These are phyloP conservation scores for Plectropomus leopardus DNA, from an alignment of 2,113 vertebrate genomes.

Conservation along the genomic window DNA sequence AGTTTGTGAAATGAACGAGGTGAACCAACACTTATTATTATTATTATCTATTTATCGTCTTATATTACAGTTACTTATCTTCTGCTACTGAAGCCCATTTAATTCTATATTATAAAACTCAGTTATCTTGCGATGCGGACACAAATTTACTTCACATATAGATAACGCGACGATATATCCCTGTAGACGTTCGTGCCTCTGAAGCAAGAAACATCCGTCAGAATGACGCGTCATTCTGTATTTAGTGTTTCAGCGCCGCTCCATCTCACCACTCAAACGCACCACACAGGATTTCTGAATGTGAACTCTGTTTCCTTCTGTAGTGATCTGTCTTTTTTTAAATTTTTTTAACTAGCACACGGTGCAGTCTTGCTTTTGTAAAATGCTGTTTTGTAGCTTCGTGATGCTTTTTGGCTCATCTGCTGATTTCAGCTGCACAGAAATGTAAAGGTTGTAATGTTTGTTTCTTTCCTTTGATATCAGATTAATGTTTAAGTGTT, in stretches of 20 bases:
- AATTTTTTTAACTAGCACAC: background rate
- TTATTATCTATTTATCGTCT: conserved; percentile 43
- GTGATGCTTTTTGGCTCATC: conserved; percentile 46
- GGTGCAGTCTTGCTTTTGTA: conserved; percentile 33
- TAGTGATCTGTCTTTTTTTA: background rate
- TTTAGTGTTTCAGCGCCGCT: conserved; percentile 59
- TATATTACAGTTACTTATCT: conserved; percentile 39
- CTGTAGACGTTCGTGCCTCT: conserved; percentile 62
- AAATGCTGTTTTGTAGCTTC: conserved; percentile 37
- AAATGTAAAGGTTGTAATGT: conserved; percentile 26
- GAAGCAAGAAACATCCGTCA: conserved; percentile 36
- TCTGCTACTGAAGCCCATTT: conserved; percentile 32
- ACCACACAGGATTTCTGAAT: conserved; percentile 38
- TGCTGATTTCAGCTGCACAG: conserved; percentile 35
- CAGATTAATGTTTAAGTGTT: background rate
- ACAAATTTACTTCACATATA: conserved; percentile 20
- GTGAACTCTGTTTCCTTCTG: conserved; percentile 20
- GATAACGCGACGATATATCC: conserved; percentile 42
- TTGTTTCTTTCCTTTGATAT: background rate
- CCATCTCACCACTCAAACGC: conserved; percentile 32
- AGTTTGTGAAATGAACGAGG: background rate
- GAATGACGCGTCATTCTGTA: conserved; percentile 33
- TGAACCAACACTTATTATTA: conserved; percentile 46
- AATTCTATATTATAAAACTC: conserved; percentile 19
- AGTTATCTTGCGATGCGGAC: background rate